Conservation (phyloP, 1,140 invertebrate species). For the Drosophila orosa region DNA sequence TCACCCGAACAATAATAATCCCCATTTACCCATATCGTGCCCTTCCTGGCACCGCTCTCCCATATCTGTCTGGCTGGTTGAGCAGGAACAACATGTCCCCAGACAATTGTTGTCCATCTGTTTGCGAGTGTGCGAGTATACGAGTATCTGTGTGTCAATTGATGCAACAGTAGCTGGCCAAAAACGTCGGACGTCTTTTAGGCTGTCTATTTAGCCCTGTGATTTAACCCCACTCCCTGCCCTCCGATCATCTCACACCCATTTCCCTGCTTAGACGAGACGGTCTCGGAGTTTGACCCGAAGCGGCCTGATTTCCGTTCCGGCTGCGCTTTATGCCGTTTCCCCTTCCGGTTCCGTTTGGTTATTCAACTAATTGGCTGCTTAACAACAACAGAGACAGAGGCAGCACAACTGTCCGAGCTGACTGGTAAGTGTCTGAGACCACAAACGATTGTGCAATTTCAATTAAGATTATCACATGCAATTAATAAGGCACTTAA, state of each 20-base stretch:
- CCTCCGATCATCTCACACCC: conserved; percentile 2
- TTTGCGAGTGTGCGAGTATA: conserved; percentile 10
- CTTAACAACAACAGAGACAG: conserved; percentile 59
- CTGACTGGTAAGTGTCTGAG: conserved; percentile 29
- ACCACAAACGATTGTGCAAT: conserved; percentile 65
- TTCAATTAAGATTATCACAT: conserved; percentile 70
- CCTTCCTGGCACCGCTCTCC: conserved; percentile 5
- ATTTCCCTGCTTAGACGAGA: background rate
- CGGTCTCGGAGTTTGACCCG: conserved; percentile 12
- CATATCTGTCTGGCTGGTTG: conserved; percentile 51
- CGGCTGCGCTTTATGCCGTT: conserved; percentile 29
- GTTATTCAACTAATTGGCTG: conserved; percentile 70
- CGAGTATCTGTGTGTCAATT: conserved; percentile 59
- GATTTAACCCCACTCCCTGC: conserved; percentile 51
- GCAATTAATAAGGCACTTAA: conserved; percentile 59
- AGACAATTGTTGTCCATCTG: conserved; percentile 61
- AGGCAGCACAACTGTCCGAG: conserved; percentile 44
- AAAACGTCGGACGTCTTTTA: conserved; percentile 72
- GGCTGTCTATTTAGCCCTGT: conserved; percentile 75
- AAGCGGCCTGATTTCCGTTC: conserved; percentile 34
- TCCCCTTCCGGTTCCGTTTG: conserved; percentile 24
- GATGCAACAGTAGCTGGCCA: conserved; percentile 72
- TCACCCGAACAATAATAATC: conserved; percentile 74
- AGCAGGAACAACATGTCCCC: conserved; percentile 71
- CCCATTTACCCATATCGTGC: conserved; percentile 45